phyloP scores from a whole-genome alignment of 37 sponge, comb jelly and placozoan genomes.

The Aplysina aerophoba region DNA sequence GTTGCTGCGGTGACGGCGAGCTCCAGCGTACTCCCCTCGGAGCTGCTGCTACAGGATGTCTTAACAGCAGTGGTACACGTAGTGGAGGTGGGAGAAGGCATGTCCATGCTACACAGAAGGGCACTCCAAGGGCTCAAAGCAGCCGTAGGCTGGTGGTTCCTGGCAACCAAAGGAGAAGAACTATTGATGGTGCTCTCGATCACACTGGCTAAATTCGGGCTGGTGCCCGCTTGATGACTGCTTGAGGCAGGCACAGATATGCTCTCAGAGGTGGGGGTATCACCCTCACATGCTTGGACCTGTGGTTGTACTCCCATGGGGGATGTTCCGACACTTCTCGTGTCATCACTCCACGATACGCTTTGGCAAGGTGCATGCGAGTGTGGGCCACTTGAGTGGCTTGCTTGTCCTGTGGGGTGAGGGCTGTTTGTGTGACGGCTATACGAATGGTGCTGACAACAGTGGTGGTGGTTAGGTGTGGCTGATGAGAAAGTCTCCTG shows the following conservation, averaged over 20 bases:
- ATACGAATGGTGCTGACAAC: background rate
- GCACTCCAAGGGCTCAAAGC: slow-evolving; percentile 11
- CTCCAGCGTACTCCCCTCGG: background rate
- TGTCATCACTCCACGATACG: background rate
- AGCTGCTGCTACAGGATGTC: background rate
- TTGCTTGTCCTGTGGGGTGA: background rate
- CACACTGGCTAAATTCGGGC: background rate
- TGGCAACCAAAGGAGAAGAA: background rate
- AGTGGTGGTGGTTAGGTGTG: slow-evolving; percentile 2
- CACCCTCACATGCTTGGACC: background rate
- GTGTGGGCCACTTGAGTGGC: background rate
- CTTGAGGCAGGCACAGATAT: background rate
- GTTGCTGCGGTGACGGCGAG: background rate
- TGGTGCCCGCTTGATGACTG: background rate
- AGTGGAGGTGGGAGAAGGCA: background rate
- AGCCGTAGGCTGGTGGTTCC: background rate
- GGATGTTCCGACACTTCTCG: background rate
- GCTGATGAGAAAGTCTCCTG: no score
- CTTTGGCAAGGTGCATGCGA: background rate
- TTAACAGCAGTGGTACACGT: background rate
- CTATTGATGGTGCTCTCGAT: slow-evolving; percentile 8
- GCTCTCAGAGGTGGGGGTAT: background rate
- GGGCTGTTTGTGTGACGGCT: background rate
- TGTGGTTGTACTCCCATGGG: background rate
- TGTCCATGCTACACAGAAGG: background rate